These are phyloP conservation scores for Rhyacophila evoluta DNA, from an alignment of 2,888 invertebrate genomes.

Conservation along the genomic window DNA sequence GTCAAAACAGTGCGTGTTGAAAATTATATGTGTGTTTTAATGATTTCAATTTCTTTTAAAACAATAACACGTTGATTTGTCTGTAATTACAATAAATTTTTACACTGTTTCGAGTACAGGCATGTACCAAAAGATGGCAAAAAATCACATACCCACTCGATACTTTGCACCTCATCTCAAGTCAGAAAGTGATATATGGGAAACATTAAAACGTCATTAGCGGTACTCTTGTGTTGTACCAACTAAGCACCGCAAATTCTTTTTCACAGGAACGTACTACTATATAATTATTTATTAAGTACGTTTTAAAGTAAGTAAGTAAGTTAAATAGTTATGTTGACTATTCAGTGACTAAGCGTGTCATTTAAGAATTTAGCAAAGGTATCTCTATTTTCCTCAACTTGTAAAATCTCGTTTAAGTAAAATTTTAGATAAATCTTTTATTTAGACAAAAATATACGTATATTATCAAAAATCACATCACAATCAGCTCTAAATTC, in stretches of 20 bases:
- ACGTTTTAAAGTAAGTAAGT: too few species aligned
- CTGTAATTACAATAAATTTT: not conserved
- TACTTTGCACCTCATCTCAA: slow-evolving; percentile 28
- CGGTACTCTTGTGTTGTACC: slow-evolving; percentile 26
- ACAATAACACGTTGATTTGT: not conserved
- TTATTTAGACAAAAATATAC: too few species aligned
- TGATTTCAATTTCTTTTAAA: not conserved
- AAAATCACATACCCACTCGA: not conserved
- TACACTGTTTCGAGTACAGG: not conserved
- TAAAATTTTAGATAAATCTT: too few species aligned
- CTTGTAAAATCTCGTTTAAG: too few species aligned
- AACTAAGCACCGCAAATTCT: not conserved
- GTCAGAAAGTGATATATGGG: slow-evolving; percentile 42
- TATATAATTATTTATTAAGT: not conserved
- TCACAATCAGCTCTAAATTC: too few species aligned
- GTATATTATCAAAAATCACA: too few species aligned
- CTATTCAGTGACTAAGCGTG: too few species aligned
- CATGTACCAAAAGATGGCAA: not conserved
- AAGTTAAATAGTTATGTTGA: too few species aligned
- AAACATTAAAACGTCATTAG: slow-evolving; percentile 51
- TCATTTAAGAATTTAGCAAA: too few species aligned
- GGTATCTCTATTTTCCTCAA: too few species aligned
- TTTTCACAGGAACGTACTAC: not conserved
- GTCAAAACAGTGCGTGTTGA: too few species aligned
- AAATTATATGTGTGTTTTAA: too few species aligned